A percentile compares a stretch with the other conserved stretches of the same genome.
Evolutionary conservation across 2,888 invertebrate species (phyloP).

Genomic region (Cephus pulcher): DNA sequence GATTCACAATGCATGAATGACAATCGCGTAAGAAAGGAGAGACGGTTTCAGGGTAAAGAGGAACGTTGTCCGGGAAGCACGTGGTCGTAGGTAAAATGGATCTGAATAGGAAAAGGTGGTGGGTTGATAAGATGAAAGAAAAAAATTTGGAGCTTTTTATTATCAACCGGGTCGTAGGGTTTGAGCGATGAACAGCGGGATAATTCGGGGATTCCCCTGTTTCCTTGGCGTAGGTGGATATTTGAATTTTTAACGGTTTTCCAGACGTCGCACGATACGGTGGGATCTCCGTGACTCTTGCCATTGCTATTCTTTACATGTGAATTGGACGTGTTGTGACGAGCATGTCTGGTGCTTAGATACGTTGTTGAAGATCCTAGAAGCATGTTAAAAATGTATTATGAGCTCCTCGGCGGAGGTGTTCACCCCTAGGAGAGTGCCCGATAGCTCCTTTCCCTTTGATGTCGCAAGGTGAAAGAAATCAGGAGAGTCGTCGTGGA

Average conservation of each 20-base stretch:
- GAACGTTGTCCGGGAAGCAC: not conserved
- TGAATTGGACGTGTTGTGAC: not conserved
- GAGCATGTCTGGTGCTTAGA: not conserved
- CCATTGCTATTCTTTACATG: not conserved
- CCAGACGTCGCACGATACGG: not conserved
- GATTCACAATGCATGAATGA: slow-evolving; percentile 64
- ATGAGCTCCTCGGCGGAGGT: not conserved
- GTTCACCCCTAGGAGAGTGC: not conserved
- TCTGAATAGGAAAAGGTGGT: not conserved
- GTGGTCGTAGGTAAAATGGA: not conserved
- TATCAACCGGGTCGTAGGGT: not conserved
- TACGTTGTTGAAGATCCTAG: not conserved
- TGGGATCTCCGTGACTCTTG: not conserved
- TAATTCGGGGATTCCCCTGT: not conserved
- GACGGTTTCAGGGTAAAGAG: not conserved
- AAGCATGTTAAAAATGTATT: not conserved
- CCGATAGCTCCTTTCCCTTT: not conserved
- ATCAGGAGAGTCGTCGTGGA: not conserved
- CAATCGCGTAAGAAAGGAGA: slow-evolving; percentile 42
- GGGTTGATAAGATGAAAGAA: not conserved
- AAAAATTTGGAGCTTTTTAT: not conserved
- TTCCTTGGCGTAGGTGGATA: not conserved
- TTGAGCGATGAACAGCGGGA: not conserved
- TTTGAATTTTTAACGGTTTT: too few species aligned
- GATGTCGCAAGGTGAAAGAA: not conserved